Evolutionary conservation across 92 coral and sea anemone genomes (phyloP).

Genomic region (Epizoanthus fatuus): DNA sequence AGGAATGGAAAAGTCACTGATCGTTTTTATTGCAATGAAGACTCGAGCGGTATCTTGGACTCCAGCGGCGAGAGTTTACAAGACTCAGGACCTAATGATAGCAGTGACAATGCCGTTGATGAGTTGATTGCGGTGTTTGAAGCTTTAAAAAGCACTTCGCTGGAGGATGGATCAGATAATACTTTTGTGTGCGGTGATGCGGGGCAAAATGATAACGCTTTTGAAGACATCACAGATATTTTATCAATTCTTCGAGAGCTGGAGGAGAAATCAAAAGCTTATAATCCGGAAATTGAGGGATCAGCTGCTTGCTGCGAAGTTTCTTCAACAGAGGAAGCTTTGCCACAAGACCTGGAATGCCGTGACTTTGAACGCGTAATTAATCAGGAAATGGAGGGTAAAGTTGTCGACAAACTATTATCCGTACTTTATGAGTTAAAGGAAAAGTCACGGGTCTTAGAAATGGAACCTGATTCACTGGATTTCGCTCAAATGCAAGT

Average conservation of each 20-base stretch:
- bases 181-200: neutral
- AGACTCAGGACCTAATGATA: slow-evolving; percentile 4
- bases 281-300: neutral
- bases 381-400: neutral
- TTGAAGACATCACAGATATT: slow-evolving; percentile 26
- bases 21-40: neutral
- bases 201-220: neutral
- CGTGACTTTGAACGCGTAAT: slow-evolving; percentile 8
- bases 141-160: slow-evolving; percentile 21
- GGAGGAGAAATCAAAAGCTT: slow-evolving; percentile 10
- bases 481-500: neutral
- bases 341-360: neutral
- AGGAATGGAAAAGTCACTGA: neutral
- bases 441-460: neutral
- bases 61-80: neutral
- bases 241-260: slow-evolving; percentile 27
- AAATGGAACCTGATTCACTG: neutral
- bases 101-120: slow-evolving; percentile 28
- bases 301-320: neutral
- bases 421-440: slow-evolving; percentile 8
- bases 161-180: neutral
- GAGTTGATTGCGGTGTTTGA: slow-evolving; percentile 33
- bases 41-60: neutral
- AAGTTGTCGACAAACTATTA: slow-evolving; percentile 2
- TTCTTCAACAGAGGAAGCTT: neutral